Percentiles rank a stretch among this genome's conserved stretches.
Evolutionary conservation across 2,888 invertebrate genomes (phyloP).

Genomic region (Pyrrhia umbra): DNA sequence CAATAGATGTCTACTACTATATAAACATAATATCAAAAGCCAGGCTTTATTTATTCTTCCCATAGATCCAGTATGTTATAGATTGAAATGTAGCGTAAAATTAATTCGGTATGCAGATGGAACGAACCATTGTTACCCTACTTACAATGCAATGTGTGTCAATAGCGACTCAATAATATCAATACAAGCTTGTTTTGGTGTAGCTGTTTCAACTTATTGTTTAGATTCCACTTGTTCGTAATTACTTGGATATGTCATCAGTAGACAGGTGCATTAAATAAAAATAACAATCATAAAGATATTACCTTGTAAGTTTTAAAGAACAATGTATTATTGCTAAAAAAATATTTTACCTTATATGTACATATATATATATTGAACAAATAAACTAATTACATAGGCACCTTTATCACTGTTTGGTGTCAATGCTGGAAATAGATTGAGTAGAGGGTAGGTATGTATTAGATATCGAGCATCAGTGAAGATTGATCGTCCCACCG

Average conservation of each 20-base stretch:
- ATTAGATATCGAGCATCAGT: no score
- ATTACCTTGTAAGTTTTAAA: no score
- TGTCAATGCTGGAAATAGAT: no score
- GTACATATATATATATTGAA: no score
- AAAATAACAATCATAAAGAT: neutral
- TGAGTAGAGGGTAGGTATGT: no score
- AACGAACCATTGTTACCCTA: constrained; percentile 51
- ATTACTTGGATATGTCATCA: neutral
- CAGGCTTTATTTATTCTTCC: no score
- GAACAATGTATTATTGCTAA: no score
- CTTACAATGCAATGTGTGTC: constrained; percentile 44
- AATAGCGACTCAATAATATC: constrained; percentile 41
- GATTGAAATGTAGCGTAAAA: constrained; percentile 46
- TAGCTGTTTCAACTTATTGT: constrained; percentile 31
- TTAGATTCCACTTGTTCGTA: constrained; percentile 24
- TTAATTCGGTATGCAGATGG: constrained; percentile 36
- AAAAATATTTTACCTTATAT: no score
- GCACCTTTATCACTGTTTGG: no score
- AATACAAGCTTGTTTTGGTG: constrained; percentile 42
- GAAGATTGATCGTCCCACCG: no score
- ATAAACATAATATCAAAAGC: neutral
- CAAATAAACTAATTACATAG: no score
- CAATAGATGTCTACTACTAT: neutral
- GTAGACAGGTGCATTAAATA: neutral
- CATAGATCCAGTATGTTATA: constrained; percentile 9